These are phyloP conservation scores for Brachymystax lenok DNA, from an alignment of 2,797 vertebrate species.

Conservation along the genomic window DNA sequence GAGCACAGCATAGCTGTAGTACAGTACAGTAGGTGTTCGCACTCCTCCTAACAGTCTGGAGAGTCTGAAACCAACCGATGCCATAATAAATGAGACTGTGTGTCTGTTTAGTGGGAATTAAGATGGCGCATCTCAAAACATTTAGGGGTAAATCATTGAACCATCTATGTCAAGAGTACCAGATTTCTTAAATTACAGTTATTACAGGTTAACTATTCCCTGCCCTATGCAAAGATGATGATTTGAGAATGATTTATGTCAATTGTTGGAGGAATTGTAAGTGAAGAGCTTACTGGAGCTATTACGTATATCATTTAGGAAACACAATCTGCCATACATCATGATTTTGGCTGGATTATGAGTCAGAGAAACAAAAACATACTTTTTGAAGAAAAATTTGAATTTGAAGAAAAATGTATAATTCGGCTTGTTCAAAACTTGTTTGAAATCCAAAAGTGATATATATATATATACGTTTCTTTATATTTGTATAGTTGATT, in stretches of 20 bases:
- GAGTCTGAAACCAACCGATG: not conserved
- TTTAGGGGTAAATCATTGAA: conserved; percentile 16
- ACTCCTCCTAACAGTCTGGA: not conserved
- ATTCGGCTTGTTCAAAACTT: too few species aligned
- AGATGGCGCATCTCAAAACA: not conserved
- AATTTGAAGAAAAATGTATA: too few species aligned
- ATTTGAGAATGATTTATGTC: conserved; percentile 56
- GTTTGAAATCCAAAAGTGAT: too few species aligned
- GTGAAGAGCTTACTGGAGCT: conserved; percentile 19
- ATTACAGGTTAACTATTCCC: conserved; percentile 53
- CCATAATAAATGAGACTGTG: not conserved
- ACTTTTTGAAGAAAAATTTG: too few species aligned
- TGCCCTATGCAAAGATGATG: conserved; percentile 50
- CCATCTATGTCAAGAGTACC: conserved; percentile 24
- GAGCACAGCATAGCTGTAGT: not conserved
- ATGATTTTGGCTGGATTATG: conserved; percentile 19
- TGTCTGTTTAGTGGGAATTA: not conserved
- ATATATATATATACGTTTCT: not conserved
- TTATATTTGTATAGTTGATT: not conserved
- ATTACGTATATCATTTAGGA: conserved; percentile 41
- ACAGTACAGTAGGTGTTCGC: conserved; percentile 2
- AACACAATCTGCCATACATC: conserved; percentile 49
- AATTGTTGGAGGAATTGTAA: conserved; percentile 46
- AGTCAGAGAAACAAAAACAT: conserved; percentile 7
- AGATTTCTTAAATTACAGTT: conserved; percentile 45